Evolutionary conservation across 2,797 vertebrate genomes (phyloP).

Genomic region (Rhabdomys pumilio): DNA sequence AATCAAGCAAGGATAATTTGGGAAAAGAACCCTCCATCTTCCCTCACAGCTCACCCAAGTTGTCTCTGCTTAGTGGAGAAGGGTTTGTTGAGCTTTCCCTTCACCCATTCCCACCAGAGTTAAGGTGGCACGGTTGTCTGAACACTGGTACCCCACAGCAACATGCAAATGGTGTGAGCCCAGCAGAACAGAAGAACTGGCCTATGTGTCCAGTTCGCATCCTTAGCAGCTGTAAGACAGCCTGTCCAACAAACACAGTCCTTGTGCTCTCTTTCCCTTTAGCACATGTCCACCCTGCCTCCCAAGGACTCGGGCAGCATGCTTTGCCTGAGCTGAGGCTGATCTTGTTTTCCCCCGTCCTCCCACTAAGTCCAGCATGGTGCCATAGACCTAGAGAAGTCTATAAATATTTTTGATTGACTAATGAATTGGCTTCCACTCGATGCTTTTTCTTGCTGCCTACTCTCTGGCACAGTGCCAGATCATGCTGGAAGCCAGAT

Average conservation of each 20-base stretch:
- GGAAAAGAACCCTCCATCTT: neutral
- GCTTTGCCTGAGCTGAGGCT: neutral
- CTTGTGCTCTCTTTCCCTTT: neutral
- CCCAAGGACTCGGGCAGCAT: neutral
- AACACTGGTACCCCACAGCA: neutral
- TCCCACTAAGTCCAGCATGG: neutral
- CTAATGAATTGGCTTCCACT: constrained; percentile 79
- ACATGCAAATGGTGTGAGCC: neutral
- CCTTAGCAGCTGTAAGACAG: neutral
- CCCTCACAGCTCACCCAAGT: neutral
- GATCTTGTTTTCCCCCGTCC: neutral
- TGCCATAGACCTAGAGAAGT: neutral
- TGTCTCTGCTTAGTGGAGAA: neutral
- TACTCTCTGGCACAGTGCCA: constrained; percentile 59
- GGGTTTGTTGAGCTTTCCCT: neutral
- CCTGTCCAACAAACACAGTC: neutral
- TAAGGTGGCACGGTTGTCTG: neutral
- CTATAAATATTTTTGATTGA: constrained; percentile 81
- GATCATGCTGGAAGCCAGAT: constrained; percentile 56
- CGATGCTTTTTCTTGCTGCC: constrained; percentile 56
- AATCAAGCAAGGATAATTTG: neutral
- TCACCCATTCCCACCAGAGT: neutral
- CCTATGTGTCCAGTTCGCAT: neutral
- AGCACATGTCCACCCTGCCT: neutral
- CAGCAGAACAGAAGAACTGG: neutral